These are phyloP conservation scores for Poecilia velifera DNA, from an alignment of 2,797 vertebrate genomes.

Conservation along the genomic window DNA sequence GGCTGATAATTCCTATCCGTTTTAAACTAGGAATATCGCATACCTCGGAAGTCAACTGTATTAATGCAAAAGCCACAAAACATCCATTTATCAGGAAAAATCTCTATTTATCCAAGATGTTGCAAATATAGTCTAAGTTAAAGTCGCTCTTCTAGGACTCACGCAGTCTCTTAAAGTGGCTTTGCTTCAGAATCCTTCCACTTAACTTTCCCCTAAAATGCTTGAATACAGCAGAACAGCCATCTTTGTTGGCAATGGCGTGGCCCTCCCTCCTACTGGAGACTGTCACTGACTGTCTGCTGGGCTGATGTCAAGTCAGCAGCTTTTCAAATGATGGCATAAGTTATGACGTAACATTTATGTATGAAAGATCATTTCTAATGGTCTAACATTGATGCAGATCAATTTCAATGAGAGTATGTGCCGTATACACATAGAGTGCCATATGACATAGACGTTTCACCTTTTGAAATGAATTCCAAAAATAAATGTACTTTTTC, in stretches of 20 bases:
- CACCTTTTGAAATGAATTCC: not conserved
- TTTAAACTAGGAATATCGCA: too few species aligned
- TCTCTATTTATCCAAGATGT: not conserved
- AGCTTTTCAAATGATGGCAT: not conserved
- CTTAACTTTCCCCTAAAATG: not conserved
- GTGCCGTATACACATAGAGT: not conserved
- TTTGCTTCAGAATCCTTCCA: not conserved
- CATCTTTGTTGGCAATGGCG: not conserved
- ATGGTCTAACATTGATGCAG: not conserved
- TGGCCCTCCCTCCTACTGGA: not conserved
- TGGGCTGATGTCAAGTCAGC: not conserved
- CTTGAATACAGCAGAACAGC: not conserved
- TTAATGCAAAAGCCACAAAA: not conserved
- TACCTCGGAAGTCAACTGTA: too few species aligned
- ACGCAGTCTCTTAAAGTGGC: not conserved
- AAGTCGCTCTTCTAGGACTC: not conserved
- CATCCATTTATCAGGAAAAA: not conserved
- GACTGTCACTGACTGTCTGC: not conserved
- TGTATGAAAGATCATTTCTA: not conserved
- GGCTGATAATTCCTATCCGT: too few species aligned
- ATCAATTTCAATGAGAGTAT: not conserved
- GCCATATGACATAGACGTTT: not conserved
- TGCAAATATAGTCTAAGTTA: not conserved
- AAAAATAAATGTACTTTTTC: not conserved
- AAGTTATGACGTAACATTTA: not conserved